Conservation (phyloP, 2,888 invertebrate species). For the Dryadula phaetusa region DNA sequence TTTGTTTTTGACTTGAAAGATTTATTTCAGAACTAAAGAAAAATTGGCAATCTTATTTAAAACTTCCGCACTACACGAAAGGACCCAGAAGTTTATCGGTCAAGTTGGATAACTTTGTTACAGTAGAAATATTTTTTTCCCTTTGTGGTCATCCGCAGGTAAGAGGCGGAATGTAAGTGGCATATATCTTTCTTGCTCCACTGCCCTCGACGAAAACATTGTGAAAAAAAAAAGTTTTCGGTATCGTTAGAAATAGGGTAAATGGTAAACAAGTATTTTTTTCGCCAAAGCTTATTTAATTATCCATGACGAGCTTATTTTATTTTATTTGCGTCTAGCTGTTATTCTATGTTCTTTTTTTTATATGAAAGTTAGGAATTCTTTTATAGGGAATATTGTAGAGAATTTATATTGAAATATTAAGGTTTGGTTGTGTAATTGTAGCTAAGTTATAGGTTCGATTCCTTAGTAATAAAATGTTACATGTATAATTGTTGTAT, state of each 20-base stretch:
- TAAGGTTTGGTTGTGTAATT: not conserved
- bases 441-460: not conserved
- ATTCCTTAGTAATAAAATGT: too few species aligned
- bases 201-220: slow-evolving; percentile 46
- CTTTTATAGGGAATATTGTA: not conserved
- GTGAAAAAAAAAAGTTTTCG: slow-evolving; percentile 41
- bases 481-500: too few species aligned
- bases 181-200: slow-evolving; percentile 49
- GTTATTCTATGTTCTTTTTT: slow-evolving; percentile 1
- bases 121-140: slow-evolving; percentile 39
- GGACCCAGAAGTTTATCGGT: slow-evolving; percentile 43
- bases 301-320: slow-evolving; percentile 32
- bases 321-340: slow-evolving; percentile 8
- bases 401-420: slow-evolving; percentile 6
- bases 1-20: slow-evolving; percentile 25
- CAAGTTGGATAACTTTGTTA: slow-evolving; percentile 46
- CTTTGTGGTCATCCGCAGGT: slow-evolving; percentile 49
- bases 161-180: slow-evolving; percentile 45
- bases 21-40: slow-evolving; percentile 30
- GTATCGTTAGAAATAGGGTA: slow-evolving; percentile 39
- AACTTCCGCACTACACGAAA: slow-evolving; percentile 45
- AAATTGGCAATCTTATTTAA: slow-evolving; percentile 44
- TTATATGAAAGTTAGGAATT: not conserved
- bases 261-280: slow-evolving; percentile 42
- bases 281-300: slow-evolving; percentile 40